Evolutionary conservation across 2,888 invertebrate genomes (phyloP), one percentile per base, ranked within the genome.

Genomic region (Herminia tarsipennalis): DNA sequence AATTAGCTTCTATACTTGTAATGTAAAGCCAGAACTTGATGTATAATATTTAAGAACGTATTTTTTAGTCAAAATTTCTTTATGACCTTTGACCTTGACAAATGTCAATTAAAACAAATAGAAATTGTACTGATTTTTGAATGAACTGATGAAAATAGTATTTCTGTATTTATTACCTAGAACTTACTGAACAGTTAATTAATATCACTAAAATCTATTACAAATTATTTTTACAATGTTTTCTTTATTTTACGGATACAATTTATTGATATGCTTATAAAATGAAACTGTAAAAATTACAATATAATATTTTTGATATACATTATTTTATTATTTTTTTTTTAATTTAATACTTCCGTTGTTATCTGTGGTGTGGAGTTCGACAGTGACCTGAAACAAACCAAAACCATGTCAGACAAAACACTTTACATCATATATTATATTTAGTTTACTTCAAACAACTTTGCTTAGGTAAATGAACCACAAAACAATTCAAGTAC

Each of bases 351-450:
- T 50, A 38, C 46, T 72, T 69, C 54, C 72, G 59, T 73, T 76
- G 85, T 83, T 88, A 89, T 83, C 87, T 88, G 60, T 87, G 88
- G 47, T 91, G 90, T 5, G 90, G 89, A 0, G 89, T 89, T 12
- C 90, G 81, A 68, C 90, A 91, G 56, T 88, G 89, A 28, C 90
- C 90, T 91, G 88, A 24, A 81, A 87, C 56, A 67, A 67, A 58
- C n/a, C n/a, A n/a, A n/a, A n/a, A n/a, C n/a, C n/a, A n/a, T n/a
- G n/a, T n/a, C n/a, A n/a, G n/a, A n/a, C n/a, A n/a, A n/a, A n/a
- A n/a, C n/a, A n/a, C n/a, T n/a, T 10, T 10, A 5, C 12, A 36
- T 6, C 9, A 29, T 8, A 6, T 33, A 3, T 5, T 16, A 8
- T 1, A 8, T 13, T 27, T 8, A 6, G 6, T 0, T 27, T n/a